Evolutionary conservation across 2,797 vertebrate species (phyloP).

Genomic region (Lagorchestes hirsutus): DNA sequence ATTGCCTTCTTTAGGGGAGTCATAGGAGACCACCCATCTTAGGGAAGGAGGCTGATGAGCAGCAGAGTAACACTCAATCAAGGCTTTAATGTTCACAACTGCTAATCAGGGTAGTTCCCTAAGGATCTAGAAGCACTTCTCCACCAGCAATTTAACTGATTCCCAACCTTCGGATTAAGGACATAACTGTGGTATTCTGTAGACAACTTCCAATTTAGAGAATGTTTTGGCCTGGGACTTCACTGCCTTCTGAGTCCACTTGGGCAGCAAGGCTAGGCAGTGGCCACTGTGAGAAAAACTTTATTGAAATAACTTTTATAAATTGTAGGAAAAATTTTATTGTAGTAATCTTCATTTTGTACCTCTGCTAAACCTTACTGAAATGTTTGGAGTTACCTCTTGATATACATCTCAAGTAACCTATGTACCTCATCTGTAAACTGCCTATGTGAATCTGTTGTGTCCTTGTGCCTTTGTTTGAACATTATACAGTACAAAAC

Average conservation of each 20-base stretch:
- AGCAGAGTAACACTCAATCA: background rate
- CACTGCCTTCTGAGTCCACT: background rate
- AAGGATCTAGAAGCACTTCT: background rate
- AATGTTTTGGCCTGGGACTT: background rate
- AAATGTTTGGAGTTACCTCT: background rate
- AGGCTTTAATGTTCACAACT: background rate
- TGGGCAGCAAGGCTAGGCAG: background rate
- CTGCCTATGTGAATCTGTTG: background rate
- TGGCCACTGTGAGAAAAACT: background rate
- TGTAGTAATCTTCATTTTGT: background rate
- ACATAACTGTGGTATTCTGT: background rate
- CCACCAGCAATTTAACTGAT: background rate
- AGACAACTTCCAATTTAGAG: background rate
- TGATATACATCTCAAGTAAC: background rate
- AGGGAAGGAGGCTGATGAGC: background rate
- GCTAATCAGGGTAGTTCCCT: background rate
- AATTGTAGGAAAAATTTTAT: background rate
- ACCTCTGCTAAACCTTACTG: background rate
- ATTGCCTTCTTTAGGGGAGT: background rate
- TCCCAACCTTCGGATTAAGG: background rate
- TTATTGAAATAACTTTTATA: too few species aligned
- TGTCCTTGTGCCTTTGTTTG: background rate
- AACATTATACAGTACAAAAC: background rate
- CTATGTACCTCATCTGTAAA: background rate
- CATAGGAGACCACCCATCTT: background rate